Percentiles rank a stretch among this genome's conserved stretches.
Evolutionary conservation across 1,140 invertebrate genomes (phyloP).

Genomic region (Pseudobourletiella spinata): DNA sequence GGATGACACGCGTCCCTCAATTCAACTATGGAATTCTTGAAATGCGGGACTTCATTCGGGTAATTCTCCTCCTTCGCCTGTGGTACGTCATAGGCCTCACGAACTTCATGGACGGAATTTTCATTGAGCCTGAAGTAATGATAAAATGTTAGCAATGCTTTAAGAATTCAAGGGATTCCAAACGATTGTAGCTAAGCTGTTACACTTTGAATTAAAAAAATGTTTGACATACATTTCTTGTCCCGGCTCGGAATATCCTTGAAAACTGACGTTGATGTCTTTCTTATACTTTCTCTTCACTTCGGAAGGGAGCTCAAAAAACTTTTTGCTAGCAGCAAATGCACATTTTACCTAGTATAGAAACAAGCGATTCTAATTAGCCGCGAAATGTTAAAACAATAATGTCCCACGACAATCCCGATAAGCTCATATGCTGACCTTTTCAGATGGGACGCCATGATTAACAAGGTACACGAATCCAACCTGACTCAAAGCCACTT

Average conservation of each 20-base stretch:
- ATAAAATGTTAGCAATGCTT: background rate
- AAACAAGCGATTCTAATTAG: no score
- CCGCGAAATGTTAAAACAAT: no score
- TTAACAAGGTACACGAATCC: conserved; percentile 27
- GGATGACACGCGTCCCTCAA: conserved; percentile 5
- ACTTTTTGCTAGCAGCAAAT: conserved; percentile 17
- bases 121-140: conserved; percentile 5
- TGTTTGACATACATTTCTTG: conserved; percentile 25
- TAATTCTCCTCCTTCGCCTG: background rate
- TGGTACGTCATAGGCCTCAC: conserved; percentile 11
- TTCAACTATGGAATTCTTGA: background rate
- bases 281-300: conserved; percentile 21
- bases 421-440: conserved; percentile 1
- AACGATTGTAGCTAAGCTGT: no score
- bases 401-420: no score
- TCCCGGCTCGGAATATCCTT: conserved; percentile 20
- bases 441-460: conserved; percentile 16
- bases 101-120: background rate
- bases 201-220: no score
- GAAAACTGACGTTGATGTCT: conserved; percentile 6
- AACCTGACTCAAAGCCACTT: conserved; percentile 15
- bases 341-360: background rate
- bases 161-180: no score
- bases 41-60: conserved; percentile 1
- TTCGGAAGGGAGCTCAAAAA: conserved; percentile 18